These are phyloP conservation scores for Halotydeus destructor DNA, from an alignment of 1,140 invertebrate genomes.

Conservation along the genomic window DNA sequence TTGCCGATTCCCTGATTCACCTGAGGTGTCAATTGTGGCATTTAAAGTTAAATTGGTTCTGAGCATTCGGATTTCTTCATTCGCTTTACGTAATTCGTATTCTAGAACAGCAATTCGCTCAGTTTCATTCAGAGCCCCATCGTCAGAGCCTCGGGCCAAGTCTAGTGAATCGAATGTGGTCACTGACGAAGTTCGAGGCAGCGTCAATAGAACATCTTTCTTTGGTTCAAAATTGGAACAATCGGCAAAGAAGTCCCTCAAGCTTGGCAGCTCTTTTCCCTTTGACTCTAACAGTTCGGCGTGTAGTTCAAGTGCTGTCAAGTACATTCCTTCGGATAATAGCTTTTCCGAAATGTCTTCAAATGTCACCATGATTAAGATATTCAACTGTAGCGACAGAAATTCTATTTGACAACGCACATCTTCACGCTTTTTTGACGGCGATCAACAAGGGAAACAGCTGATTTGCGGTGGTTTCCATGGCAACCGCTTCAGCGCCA, in stretches of 20 bases:
- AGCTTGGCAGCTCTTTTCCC: constrained; percentile 48
- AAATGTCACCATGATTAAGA: too few species aligned
- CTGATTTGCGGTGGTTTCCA: too few species aligned
- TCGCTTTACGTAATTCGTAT: constrained; percentile 69
- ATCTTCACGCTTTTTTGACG: too few species aligned
- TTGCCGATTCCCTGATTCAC: too few species aligned
- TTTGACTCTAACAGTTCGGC: constrained; percentile 61
- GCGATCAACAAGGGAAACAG: too few species aligned
- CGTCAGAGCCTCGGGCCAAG: constrained; percentile 65
- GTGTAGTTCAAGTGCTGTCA: constrained; percentile 66
- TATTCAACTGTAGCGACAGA: too few species aligned
- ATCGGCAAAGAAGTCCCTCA: constrained; percentile 70
- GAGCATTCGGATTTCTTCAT: constrained; percentile 59
- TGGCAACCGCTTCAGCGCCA: too few species aligned
- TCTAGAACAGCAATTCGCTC: constrained; percentile 47
- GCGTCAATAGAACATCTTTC: too few species aligned
- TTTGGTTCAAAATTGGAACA: too few species aligned
- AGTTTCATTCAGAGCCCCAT: constrained; percentile 49
- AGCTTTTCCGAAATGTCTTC: constrained; percentile 55
- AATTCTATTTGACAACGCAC: too few species aligned
- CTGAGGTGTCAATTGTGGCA: too few species aligned
- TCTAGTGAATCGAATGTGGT: constrained; percentile 70
- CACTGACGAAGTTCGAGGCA: constrained; percentile 53
- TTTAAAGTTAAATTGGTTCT: constrained; percentile 59
- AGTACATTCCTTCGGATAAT: constrained; percentile 48